Evolutionary conservation across 2,797 vertebrate genomes (phyloP), one percentile per base, ranked within the genome.

Genomic region (Lophius americanus): DNA sequence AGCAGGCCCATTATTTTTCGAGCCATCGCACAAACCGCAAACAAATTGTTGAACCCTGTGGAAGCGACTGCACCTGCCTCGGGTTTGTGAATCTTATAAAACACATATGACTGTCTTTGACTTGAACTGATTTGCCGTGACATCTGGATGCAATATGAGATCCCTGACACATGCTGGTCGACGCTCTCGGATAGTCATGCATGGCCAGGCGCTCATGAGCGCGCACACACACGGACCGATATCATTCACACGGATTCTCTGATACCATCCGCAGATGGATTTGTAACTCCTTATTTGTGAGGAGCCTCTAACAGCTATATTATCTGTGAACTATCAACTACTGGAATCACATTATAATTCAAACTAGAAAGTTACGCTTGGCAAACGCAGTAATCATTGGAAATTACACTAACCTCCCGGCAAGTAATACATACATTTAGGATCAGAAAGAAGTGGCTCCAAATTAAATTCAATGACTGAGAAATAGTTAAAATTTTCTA

Each of bases 141-240:
- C 94, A 95, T 95, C 92, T 95, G 94, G 92, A 92, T 54, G 92
- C 88, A 94, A 94, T 91, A 84, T 86, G 92, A 94, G 90, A 91
- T 83, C 76, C 71, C 81, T 83, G 82, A 90, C 91, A 92, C 81
- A 88, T 91, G 91, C 87, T 86, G 81, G 89, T 92, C 90, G 85
- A 90, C 89, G 91, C 78, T 71, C 65, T 78, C 1, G 62, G 76
- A 85, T 66, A 56, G 79, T 76, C 81, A 82, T 70, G 80, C 81
- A 64, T 50, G 62, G 60, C 66, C 69, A 75, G 73, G 71, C 79
- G 82, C 55, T 61, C 83, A 83, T 66, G 72, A 71, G 75, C 38
- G 43, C 69, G 62, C 12, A 64, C 59, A 64, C 59, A 64, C 67
- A 70, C 13, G 4, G 56, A 54, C 52, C 64, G 47, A 62, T 64